Conservation (phyloP, 2,797 vertebrate genomes). For the Rhodeus uyekii region DNA sequence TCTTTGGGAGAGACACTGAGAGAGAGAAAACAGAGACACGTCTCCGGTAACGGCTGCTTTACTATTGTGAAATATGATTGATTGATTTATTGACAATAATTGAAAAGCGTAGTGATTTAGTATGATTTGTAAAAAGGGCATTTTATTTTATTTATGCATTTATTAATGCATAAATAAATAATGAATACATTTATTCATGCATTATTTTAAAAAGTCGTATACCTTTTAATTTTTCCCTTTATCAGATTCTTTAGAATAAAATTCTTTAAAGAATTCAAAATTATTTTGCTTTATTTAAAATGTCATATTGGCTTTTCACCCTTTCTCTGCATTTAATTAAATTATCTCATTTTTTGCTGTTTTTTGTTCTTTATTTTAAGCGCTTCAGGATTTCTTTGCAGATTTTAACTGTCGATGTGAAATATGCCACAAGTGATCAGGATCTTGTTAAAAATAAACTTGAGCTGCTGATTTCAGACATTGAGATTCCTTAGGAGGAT, state of each 20-base stretch:
- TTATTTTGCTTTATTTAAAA: neutral
- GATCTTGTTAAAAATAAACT: neutral
- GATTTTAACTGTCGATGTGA: neutral
- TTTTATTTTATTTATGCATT: neutral
- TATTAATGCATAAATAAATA: neutral
- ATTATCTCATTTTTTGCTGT: neutral
- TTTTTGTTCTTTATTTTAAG: neutral
- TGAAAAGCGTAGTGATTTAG: neutral
- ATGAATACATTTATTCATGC: neutral
- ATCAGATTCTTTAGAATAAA: neutral
- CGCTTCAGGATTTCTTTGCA: neutral
- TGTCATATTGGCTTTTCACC: neutral
- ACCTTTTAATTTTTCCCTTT: too few species aligned
- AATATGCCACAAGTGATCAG: neutral
- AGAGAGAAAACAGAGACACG: neutral
- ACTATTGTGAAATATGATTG: neutral
- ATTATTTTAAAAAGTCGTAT: neutral
- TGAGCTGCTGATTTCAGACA: neutral
- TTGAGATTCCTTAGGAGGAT: neutral
- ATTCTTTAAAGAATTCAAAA: too few species aligned
- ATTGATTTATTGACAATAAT: neutral
- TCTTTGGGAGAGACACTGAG: constrained; percentile 42
- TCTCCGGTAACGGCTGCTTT: neutral
- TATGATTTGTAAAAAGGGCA: neutral
- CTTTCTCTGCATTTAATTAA: neutral